phyloP scores from a whole-genome alignment of 2,888 invertebrate genomes.

The Mylabris sibirica region DNA sequence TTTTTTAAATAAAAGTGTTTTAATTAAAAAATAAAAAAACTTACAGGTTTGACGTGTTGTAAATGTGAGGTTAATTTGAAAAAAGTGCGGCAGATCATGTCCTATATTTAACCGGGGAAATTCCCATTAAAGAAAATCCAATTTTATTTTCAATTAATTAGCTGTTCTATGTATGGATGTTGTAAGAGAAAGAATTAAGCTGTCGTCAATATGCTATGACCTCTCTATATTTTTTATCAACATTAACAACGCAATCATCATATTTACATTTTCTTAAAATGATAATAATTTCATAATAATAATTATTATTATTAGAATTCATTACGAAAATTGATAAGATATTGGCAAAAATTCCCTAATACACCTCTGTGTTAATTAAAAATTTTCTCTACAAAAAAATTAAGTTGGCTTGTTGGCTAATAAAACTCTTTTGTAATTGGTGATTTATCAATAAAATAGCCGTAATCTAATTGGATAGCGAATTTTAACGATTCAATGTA shows the following conservation, averaged over 20 bases:
- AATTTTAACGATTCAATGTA: neutral
- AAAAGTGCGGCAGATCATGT: constrained; percentile 27
- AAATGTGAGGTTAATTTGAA: constrained; percentile 21
- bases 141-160: constrained; percentile 13
- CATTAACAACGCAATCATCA: neutral
- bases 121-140: too few species aligned
- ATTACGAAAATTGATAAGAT: too few species aligned
- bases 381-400: too few species aligned
- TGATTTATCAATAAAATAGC: neutral
- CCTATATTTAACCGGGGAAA: neutral
- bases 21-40: neutral
- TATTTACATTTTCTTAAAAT: neutral
- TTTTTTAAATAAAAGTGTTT: neutral
- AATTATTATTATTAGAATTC: too few species aligned
- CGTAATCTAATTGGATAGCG: neutral
- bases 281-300: too few species aligned
- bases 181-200: neutral
- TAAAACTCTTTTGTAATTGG: neutral
- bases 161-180: neutral
- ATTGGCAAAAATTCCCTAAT: too few species aligned
- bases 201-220: neutral
- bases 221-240: neutral
- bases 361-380: too few species aligned
- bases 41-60: constrained; percentile 15
- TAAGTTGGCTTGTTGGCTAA: too few species aligned